A percentile compares a stretch with the other conserved stretches of the same genome.
phyloP scores from a whole-genome alignment of 1,140 invertebrate species.

The Plodia interpunctella region DNA sequence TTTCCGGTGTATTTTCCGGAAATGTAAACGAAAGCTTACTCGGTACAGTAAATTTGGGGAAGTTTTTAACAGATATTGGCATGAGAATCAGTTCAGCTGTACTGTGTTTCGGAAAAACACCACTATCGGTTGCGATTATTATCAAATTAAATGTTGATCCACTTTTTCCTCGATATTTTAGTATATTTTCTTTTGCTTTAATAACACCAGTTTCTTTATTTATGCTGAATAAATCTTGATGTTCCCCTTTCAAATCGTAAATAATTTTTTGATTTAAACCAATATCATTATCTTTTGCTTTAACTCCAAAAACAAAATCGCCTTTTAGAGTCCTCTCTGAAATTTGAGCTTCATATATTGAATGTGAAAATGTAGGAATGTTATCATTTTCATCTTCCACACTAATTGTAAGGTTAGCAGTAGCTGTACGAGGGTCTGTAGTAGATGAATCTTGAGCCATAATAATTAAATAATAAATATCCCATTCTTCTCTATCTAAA shows the following conservation, averaged over 20 bases:
- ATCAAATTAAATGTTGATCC: conserved; percentile 83
- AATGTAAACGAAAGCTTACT: conserved; percentile 85
- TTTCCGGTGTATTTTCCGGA: conserved; percentile 87
- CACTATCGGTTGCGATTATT: conserved; percentile 85
- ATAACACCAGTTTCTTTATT: conserved; percentile 90
- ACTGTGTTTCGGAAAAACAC: conserved; percentile 79
- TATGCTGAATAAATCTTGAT: conserved; percentile 86
- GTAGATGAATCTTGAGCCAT: conserved; percentile 92
- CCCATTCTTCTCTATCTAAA: conserved; percentile 88
- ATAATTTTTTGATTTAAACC: conserved; percentile 87
- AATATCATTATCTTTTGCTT: conserved; percentile 88
- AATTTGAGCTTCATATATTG: conserved; percentile 86
- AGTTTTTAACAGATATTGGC: conserved; percentile 83
- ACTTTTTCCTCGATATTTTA: conserved; percentile 53
- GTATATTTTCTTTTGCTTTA: conserved; percentile 79
- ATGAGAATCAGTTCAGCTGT: conserved; percentile 83
- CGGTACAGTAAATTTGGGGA: conserved; percentile 84
- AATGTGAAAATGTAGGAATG: conserved; percentile 85
- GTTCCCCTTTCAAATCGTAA: conserved; percentile 87
- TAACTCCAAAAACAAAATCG: conserved; percentile 92
- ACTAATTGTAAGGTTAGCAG: conserved; percentile 88
- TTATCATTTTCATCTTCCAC: conserved; percentile 94
- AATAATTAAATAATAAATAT: conserved; percentile 87
- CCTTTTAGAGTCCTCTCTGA: conserved; percentile 86
- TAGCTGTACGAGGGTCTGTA: conserved; percentile 86